phyloP scores from a whole-genome alignment of 1,140 invertebrate species.

The Drosophila funebris region DNA sequence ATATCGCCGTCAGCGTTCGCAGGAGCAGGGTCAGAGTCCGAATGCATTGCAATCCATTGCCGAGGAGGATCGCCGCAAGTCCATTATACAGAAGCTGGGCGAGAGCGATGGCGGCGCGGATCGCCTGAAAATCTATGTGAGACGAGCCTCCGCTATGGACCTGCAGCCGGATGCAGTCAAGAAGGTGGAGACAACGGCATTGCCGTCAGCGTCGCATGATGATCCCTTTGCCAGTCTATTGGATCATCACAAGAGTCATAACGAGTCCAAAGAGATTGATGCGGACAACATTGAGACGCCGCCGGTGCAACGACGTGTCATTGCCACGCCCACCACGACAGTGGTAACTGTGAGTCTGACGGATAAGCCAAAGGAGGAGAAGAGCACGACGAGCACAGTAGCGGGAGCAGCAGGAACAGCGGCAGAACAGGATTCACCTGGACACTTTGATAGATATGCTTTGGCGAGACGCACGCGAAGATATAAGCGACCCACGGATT shows the following conservation, averaged over 20 bases:
- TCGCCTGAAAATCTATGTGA: constrained; percentile 85
- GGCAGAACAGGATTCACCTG: constrained; percentile 85
- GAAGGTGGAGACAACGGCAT: constrained; percentile 35
- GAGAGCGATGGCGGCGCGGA: constrained; percentile 84
- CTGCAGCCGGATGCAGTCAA: constrained; percentile 3
- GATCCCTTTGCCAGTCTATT: constrained; percentile 61
- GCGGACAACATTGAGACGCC: constrained; percentile 96
- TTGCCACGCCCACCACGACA: constrained; percentile 79
- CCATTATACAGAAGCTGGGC: constrained; percentile 81
- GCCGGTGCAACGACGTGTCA: constrained; percentile 88
- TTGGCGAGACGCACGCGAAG: constrained; percentile 91
- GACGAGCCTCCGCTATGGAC: constrained; percentile 83
- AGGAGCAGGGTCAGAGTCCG: constrained; percentile 68
- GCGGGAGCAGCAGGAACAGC: not conserved
- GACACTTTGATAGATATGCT: constrained; percentile 93
- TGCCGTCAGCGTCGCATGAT: constrained; percentile 43
- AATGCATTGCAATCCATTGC: constrained; percentile 84
- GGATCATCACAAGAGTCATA: constrained; percentile 76
- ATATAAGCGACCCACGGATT: constrained; percentile 90
- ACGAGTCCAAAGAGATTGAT: constrained; percentile 91
- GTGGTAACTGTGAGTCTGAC: constrained; percentile 71
- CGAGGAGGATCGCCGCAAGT: constrained; percentile 85
- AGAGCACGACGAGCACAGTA: constrained; percentile 37
- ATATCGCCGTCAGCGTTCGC: constrained; percentile 73
- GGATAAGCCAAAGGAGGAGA: constrained; percentile 62